A percentile compares a stretch with the other conserved stretches of the same genome.
Conservation (phyloP, 2,113 vertebrate genomes). For the Hippopotamus amphibius region DNA sequence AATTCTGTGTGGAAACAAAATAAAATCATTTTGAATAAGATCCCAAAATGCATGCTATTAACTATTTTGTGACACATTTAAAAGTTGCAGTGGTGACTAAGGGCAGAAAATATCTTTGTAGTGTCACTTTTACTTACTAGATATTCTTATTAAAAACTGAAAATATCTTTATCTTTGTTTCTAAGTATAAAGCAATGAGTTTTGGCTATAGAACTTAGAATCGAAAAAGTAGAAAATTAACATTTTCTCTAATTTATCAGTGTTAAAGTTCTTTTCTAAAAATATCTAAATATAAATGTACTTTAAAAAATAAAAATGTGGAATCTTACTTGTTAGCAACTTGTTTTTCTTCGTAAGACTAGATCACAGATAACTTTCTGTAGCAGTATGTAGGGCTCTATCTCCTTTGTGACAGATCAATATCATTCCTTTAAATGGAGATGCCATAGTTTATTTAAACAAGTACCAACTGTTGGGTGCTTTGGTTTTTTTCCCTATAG, state of each 20-base stretch:
- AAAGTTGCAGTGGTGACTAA: not conserved
- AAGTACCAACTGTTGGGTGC: not conserved
- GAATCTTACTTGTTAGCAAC: not conserved
- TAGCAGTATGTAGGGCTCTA: not conserved
- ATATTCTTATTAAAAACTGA: not conserved
- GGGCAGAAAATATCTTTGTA: not conserved
- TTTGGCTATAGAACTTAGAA: not conserved
- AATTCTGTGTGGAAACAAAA: not conserved
- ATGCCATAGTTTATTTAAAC: constrained; percentile 12
- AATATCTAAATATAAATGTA: not conserved
- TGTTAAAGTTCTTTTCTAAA: not conserved
- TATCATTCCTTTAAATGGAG: not conserved
- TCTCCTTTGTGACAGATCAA: not conserved
- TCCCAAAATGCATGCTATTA: not conserved
- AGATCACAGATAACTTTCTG: not conserved
- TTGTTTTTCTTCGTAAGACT: not conserved
- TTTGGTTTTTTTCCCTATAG: not conserved
- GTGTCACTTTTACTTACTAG: not conserved
- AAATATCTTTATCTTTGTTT: not conserved
- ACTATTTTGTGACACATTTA: not conserved
- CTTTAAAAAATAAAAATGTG: not conserved
- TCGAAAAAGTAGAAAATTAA: not conserved
- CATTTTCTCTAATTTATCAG: not conserved
- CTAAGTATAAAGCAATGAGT: not conserved
- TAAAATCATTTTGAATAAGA: not conserved